Evolutionary conservation across 2,888 invertebrate genomes (phyloP).

Genomic region (Strigamia maritima): DNA sequence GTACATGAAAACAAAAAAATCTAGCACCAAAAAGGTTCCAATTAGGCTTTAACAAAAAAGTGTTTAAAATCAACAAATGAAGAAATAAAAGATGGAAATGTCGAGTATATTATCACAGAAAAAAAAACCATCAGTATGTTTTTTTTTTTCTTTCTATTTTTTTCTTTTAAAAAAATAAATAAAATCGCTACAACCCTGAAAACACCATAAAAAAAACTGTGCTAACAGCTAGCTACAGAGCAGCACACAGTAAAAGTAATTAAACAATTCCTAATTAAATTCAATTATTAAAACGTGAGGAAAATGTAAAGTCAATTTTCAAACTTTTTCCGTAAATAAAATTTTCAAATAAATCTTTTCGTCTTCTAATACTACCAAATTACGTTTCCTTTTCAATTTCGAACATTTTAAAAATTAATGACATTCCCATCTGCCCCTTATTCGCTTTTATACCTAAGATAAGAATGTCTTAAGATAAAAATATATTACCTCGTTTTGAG

Average conservation of each 20-base stretch:
- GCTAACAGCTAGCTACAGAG: no score
- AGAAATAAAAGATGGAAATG: neutral
- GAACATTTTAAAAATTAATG: conserved; percentile 14
- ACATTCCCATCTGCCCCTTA: conserved; percentile 9
- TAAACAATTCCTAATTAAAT: neutral
- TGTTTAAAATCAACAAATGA: neutral
- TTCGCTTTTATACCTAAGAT: neutral
- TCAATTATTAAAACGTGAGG: neutral
- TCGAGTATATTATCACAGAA: conserved; percentile 19
- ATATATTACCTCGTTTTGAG: conserved; percentile 20
- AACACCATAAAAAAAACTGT: neutral
- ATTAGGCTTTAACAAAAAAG: neutral
- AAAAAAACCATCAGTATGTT: neutral
- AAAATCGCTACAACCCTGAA: neutral
- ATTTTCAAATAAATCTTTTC: neutral
- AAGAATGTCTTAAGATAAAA: conserved; percentile 19
- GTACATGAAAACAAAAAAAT: neutral
- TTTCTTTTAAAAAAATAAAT: neutral
- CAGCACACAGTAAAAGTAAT: neutral
- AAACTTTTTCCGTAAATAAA: neutral
- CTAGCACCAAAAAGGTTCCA: conserved; percentile 9
- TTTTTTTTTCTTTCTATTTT: neutral
- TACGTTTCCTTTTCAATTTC: conserved; percentile 2
- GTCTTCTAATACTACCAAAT: neutral
- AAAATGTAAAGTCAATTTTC: neutral